phyloP scores from a whole-genome alignment of 2,113 vertebrate species.

The Lasiurus borealis region DNA sequence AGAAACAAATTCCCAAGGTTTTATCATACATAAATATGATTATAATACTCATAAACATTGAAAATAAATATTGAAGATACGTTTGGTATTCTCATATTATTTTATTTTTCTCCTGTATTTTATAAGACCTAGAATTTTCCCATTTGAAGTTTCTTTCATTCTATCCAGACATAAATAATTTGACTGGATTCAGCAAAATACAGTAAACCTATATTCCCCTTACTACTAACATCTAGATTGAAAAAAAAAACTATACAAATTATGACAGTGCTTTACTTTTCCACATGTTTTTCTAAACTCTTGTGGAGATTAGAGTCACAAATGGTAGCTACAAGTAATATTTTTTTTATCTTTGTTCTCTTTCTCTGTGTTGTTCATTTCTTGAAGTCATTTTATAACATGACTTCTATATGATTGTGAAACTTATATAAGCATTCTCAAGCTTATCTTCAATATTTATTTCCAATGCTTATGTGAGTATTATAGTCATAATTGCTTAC shows the following conservation, averaged over 20 bases:
- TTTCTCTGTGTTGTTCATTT: conserved; percentile 26
- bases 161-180: background rate
- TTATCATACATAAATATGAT: background rate
- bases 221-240: background rate
- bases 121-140: background rate
- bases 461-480: no score
- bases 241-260: conserved; percentile 26
- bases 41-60: background rate
- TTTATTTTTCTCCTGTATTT: background rate
- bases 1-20: background rate
- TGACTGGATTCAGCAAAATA: conserved; percentile 39
- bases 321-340: background rate
- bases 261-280: conserved; percentile 24
- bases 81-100: background rate
- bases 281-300: background rate
- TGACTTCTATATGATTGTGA: no score
- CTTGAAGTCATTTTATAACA: conserved; percentile 45
- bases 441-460: no score
- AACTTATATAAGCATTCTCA: no score
- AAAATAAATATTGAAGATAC: background rate
- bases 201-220: background rate
- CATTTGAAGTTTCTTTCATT: background rate
- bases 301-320: background rate
- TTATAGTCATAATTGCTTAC: background rate
- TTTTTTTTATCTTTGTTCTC: background rate